Base-by-base conservation (phyloP, 2,888 invertebrate genomes). In the Drosophila kanekoi region DNA sequence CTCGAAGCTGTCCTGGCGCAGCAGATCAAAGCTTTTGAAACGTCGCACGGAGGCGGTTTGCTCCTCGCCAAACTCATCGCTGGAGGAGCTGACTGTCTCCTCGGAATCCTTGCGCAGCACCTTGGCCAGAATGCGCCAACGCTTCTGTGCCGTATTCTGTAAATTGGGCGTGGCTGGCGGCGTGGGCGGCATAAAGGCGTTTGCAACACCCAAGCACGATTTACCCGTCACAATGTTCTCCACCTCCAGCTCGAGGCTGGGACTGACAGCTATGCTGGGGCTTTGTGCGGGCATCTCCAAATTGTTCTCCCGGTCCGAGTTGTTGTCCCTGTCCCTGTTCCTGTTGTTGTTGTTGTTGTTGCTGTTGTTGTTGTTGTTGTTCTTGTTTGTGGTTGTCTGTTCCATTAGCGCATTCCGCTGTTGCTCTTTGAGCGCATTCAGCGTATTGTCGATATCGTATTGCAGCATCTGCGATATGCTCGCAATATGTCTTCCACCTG, bases 41-140 rank as follows among this genome's bases (percentile, higher is more conserved):
- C 94, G 93, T 23, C 94, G 92, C 66, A 94, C 93, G 1, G 94
- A 94, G 37, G 93, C 93, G 40, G 93, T 90, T 51, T 89, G 93
- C 44, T 91, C 92, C 53, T 89, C 90, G 38, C 70, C 56, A n/a
- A 90, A 89, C 37, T 91, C 91, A 45, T 91, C 92, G 52, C 91
- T 91, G 32, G 91, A 90, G 0, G 91, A 91, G 28, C 90, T 91
- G 0, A 92, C 88, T 0, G 91, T 90, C 63, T 92, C 92, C 64
- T 92, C 92, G 3, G 92, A 92, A 23, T 92, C 92, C 57, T 91
- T 92, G 70, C 92, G 92, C 76, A 96, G 90, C 45, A 95, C 95
- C 78, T 94, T 94, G 59, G 96, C 95, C 81, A 96, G 92, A 49
- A 96, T 94, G 70, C 94, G 94, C 95, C 96, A 96, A 81, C 96